A percentile compares a stretch with the other conserved stretches of the same genome.
phyloP scores from a whole-genome alignment of 1,140 invertebrate species.

The Drosophila fuyamai region DNA sequence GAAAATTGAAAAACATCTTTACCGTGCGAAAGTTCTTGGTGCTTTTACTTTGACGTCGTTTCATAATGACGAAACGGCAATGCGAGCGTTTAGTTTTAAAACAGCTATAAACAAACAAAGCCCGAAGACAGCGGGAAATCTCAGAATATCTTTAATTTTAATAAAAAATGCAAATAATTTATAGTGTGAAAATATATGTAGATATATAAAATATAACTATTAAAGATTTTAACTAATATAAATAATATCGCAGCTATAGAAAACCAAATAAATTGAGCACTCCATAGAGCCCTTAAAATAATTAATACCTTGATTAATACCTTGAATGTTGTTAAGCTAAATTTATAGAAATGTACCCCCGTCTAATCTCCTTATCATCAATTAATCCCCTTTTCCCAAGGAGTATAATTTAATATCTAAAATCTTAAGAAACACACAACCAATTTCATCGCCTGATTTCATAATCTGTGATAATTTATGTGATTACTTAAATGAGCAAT shows the following conservation, averaged over 20 bases:
- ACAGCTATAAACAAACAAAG: slow-evolving; percentile 68
- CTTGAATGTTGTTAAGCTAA: too few relatives aligned
- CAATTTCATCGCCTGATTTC: slow-evolving; percentile 54
- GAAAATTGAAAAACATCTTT: slow-evolving; percentile 77
- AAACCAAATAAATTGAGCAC: too few relatives aligned
- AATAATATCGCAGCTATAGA: too few relatives aligned
- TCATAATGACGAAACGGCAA: slow-evolving; percentile 74
- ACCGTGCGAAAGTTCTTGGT: slow-evolving; percentile 65
- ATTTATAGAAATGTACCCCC: too few relatives aligned
- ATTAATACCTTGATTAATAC: too few relatives aligned
- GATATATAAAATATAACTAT: too few relatives aligned
- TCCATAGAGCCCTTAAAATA: too few relatives aligned
- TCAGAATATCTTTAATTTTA: slow-evolving; percentile 40
- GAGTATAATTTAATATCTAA: neutral
- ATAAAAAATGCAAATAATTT: neutral
- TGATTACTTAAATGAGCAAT: slow-evolving; percentile 80
- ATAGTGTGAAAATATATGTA: too few relatives aligned
- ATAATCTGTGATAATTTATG: slow-evolving; percentile 73
- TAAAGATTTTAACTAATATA: too few relatives aligned
- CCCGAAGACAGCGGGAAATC: slow-evolving; percentile 33
- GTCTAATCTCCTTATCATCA: neutral
- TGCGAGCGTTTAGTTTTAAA: slow-evolving; percentile 61
- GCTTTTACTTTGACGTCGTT: slow-evolving; percentile 74
- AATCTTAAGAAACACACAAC: slow-evolving; percentile 6
- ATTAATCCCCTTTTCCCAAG: slow-evolving; percentile 11